Evolutionary conservation across 1,140 invertebrate species (phyloP).

Genomic region (Drosophila leontia): DNA sequence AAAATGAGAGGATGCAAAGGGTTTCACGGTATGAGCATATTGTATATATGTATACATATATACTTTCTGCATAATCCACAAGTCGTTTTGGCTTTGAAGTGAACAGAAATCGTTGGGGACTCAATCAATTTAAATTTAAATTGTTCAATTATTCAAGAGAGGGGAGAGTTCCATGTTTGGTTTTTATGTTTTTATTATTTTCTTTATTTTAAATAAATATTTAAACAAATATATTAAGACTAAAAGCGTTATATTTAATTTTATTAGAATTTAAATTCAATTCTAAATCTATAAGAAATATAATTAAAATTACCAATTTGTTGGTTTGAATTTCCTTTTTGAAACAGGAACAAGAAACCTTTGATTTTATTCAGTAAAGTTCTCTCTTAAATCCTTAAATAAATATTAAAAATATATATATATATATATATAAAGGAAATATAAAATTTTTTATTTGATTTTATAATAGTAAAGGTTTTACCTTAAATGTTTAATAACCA

Average conservation of each 20-base stretch:
- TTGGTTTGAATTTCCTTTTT: too few species aligned
- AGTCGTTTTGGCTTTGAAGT: conserved; percentile 56
- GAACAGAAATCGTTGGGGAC: conserved; percentile 1
- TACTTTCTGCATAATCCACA: conserved; percentile 59
- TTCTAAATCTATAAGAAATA: too few species aligned
- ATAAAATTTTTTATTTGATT: background rate
- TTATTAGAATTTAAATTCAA: too few species aligned
- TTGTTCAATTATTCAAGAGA: background rate
- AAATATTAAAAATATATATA: background rate
- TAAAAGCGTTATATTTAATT: too few species aligned
- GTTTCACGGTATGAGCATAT: conserved; percentile 1
- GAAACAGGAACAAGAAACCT: too few species aligned
- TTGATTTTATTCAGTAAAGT: too few species aligned
- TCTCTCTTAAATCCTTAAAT: background rate
- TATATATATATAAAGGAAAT: background rate
- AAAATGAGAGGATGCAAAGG: conserved; percentile 23
- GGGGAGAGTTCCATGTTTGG: too few species aligned
- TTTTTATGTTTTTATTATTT: too few species aligned
- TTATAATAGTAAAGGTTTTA: background rate
- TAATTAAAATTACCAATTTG: too few species aligned
- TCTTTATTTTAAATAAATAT: too few species aligned
- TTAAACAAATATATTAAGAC: too few species aligned
- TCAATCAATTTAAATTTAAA: conserved; percentile 1
- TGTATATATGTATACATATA: background rate
- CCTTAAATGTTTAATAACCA: too few species aligned